These are phyloP conservation scores for Plutella xylostella DNA, from an alignment of 2,888 invertebrate species.

Conservation along the genomic window DNA sequence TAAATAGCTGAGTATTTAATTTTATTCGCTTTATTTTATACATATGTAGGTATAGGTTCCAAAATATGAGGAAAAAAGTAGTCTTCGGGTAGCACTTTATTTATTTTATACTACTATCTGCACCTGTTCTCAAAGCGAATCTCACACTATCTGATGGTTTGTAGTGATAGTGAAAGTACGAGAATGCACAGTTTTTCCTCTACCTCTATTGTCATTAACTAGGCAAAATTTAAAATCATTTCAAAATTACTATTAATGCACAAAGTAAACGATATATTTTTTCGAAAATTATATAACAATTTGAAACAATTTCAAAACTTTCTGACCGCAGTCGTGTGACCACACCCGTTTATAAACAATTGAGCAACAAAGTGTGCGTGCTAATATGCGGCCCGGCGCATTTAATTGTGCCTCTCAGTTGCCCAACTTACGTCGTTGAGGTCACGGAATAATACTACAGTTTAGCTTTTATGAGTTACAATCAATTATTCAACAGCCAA, in stretches of 20 bases:
- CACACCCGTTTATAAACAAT: not conserved
- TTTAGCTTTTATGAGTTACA: no score
- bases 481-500: not conserved
- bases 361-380: slow-evolving; percentile 2
- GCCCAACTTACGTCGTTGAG: no score
- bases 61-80: no score
- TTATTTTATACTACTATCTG: no score
- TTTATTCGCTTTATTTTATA: no score
- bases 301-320: not conserved
- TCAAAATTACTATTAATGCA: not conserved
- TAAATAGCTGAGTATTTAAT: no score
- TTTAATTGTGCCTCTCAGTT: slow-evolving; percentile 6
- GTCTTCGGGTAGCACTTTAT: no score
- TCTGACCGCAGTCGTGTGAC: not conserved
- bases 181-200: no score
- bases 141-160: slow-evolving; percentile 24
- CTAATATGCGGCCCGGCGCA: slow-evolving; percentile 4
- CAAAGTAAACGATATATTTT: not conserved
- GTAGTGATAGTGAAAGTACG: slow-evolving; percentile 40
- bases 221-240: no score
- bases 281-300: not conserved
- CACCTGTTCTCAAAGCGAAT: slow-evolving; percentile 26
- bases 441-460: no score
- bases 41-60: no score
- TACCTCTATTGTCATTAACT: not conserved